These are phyloP conservation scores for Telmatherina bonti DNA, from an alignment of 2,797 vertebrate genomes.

Conservation along the genomic window DNA sequence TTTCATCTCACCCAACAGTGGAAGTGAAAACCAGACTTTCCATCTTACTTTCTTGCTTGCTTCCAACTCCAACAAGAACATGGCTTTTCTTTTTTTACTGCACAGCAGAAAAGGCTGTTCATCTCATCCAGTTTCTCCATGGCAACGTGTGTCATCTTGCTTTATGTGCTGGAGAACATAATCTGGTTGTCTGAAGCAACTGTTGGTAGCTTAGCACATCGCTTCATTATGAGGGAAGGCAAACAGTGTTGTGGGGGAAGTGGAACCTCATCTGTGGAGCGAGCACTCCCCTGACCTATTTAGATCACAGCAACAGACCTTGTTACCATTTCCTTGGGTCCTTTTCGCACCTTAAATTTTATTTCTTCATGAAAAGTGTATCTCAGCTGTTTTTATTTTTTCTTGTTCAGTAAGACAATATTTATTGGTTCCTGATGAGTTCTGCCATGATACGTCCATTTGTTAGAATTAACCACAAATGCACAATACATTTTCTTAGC, in stretches of 20 bases:
- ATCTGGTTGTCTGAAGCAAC: slow-evolving; percentile 75
- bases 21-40: slow-evolving; percentile 39
- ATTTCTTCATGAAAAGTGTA: slow-evolving; percentile 14
- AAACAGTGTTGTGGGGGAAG: slow-evolving; percentile 41
- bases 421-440: slow-evolving; percentile 35
- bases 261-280: slow-evolving; percentile 65
- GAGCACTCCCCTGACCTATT: slow-evolving; percentile 77
- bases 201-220: slow-evolving; percentile 62
- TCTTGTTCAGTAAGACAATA: slow-evolving; percentile 14
- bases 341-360: slow-evolving; percentile 41
- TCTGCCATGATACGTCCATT: slow-evolving; percentile 9
- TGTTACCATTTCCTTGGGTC: slow-evolving; percentile 50
- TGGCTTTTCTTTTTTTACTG: slow-evolving; percentile 28
- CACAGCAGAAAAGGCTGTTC: slow-evolving; percentile 55
- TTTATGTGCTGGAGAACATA: slow-evolving; percentile 69
- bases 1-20: slow-evolving; percentile 46
- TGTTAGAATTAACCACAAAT: neutral
- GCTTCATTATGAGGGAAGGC: slow-evolving; percentile 39
- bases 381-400: neutral
- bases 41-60: slow-evolving; percentile 43
- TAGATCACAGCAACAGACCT: slow-evolving; percentile 62
- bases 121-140: slow-evolving; percentile 74
- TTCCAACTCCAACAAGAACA: slow-evolving; percentile 14
- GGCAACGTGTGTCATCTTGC: slow-evolving; percentile 70
- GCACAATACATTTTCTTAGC: slow-evolving; percentile 6